Conservation (phyloP, 2,888 invertebrate species). For the Drosophila anomalata region DNA sequence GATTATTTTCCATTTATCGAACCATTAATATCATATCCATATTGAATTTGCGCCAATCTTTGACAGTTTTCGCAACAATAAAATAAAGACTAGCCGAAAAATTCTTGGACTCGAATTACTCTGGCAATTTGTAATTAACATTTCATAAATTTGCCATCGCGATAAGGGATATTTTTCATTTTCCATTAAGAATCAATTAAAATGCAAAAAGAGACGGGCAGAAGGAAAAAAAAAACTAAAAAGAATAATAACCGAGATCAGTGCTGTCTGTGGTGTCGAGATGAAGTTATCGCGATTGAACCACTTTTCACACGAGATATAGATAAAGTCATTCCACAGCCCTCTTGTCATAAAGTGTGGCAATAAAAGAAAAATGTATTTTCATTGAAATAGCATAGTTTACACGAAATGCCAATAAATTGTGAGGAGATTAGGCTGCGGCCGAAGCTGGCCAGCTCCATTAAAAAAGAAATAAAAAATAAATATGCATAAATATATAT, state of each 20-base stretch:
- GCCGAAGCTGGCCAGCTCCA: constrained; percentile 42
- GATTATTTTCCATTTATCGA: constrained; percentile 43
- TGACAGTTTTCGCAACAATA: constrained; percentile 72
- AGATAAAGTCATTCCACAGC: constrained; percentile 50
- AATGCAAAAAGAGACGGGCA: constrained; percentile 57
- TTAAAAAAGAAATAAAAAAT: constrained; percentile 47
- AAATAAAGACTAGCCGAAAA: constrained; percentile 30
- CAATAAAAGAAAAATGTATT: constrained; percentile 74
- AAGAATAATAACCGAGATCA: constrained; percentile 12
- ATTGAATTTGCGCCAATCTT: constrained; percentile 50
- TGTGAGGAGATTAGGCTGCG: constrained; percentile 59
- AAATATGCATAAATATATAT: constrained; percentile 22
- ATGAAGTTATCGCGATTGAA: constrained; percentile 75
- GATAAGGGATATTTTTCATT: constrained; percentile 69
- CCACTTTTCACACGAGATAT: constrained; percentile 76
- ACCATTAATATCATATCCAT: constrained; percentile 36
- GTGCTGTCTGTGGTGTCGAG: constrained; percentile 30
- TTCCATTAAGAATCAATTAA: constrained; percentile 81
- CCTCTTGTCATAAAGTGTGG: constrained; percentile 46
- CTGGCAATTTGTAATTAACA: constrained; percentile 72
- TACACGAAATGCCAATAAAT: constrained; percentile 75
- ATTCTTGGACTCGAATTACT: constrained; percentile 57
- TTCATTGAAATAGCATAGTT: constrained; percentile 73
- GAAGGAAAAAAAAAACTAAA: not conserved
- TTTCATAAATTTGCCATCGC: constrained; percentile 77